Percentiles rank a stretch among this genome's conserved stretches.
These are phyloP conservation scores for Ditula angustiorana DNA, from an alignment of 2,888 invertebrate genomes.

Conservation along the genomic window DNA sequence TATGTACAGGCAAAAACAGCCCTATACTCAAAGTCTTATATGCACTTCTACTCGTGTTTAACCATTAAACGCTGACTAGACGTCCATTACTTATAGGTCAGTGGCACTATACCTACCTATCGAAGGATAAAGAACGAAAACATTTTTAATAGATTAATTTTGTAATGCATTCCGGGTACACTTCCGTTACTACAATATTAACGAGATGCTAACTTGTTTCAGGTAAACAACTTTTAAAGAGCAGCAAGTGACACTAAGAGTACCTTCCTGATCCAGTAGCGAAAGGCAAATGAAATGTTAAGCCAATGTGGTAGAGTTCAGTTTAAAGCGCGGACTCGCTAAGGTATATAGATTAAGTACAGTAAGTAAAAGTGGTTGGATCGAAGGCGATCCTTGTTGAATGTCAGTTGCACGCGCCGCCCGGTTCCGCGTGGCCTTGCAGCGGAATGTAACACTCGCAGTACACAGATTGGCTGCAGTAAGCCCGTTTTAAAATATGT, in stretches of 20 bases:
- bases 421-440: constrained; percentile 68
- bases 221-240: constrained; percentile 31
- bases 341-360: constrained; percentile 11
- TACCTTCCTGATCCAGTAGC: not conserved
- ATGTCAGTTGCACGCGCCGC: constrained; percentile 35
- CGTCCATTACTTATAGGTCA: too few species aligned
- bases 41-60: too few species aligned
- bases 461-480: constrained; percentile 1
- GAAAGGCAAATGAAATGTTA: not conserved
- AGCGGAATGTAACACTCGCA: constrained; percentile 19
- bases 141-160: not conserved
- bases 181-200: not conserved
- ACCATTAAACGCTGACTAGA: too few species aligned
- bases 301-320: not conserved
- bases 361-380: constrained; percentile 49
- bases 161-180: not conserved
- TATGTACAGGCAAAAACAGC: too few species aligned
- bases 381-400: constrained; percentile 60
- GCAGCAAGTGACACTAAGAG: not conserved
- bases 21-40: too few species aligned
- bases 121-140: too few species aligned
- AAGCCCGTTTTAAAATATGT: not conserved
- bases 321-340: not conserved
- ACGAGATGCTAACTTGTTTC: constrained; percentile 16
- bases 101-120: too few species aligned